Conservation (phyloP, 1,140 invertebrate genomes). For the Pseudoatta argentina region DNA sequence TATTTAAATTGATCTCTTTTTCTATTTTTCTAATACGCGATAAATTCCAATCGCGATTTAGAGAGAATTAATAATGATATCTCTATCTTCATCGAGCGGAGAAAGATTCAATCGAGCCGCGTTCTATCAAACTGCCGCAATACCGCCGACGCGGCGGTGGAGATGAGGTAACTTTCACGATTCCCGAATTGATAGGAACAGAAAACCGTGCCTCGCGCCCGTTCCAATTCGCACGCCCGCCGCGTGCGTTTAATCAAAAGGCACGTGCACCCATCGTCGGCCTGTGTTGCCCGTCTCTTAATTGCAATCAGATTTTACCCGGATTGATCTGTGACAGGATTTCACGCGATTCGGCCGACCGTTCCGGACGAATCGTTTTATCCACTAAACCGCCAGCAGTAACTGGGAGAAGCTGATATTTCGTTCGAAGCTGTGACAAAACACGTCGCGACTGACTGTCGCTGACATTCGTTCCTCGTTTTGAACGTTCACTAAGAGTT, state of each 20-base stretch:
- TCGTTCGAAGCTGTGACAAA: slow-evolving; percentile 40
- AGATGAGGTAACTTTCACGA: slow-evolving; percentile 61
- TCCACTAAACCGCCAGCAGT: slow-evolving; percentile 52
- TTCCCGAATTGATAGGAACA: slow-evolving; percentile 57
- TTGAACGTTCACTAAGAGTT: slow-evolving; percentile 18
- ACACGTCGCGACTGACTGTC: slow-evolving; percentile 15
- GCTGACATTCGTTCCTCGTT: slow-evolving; percentile 29
- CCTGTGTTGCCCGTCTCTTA: slow-evolving; percentile 59
- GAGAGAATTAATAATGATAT: slow-evolving; percentile 48
- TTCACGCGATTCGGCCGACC: slow-evolving; percentile 52
- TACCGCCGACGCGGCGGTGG: neutral
- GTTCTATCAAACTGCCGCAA: slow-evolving; percentile 48
- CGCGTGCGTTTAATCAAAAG: slow-evolving; percentile 63
- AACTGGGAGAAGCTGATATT: slow-evolving; percentile 33
- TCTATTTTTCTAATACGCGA: neutral
- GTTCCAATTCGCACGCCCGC: slow-evolving; percentile 57
- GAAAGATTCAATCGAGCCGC: slow-evolving; percentile 35
- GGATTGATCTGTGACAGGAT: slow-evolving; percentile 60
- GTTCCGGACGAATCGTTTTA: slow-evolving; percentile 59
- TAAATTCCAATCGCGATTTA: neutral
- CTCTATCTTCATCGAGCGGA: slow-evolving; percentile 2
- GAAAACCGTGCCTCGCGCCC: slow-evolving; percentile 61
- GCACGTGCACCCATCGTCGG: slow-evolving; percentile 39
- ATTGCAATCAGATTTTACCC: slow-evolving; percentile 65
- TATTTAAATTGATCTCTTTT: neutral